Evolutionary conservation across 2,797 vertebrate species (phyloP), one percentile per base, ranked within the genome.

Genomic region (Echiichthys vipera): DNA sequence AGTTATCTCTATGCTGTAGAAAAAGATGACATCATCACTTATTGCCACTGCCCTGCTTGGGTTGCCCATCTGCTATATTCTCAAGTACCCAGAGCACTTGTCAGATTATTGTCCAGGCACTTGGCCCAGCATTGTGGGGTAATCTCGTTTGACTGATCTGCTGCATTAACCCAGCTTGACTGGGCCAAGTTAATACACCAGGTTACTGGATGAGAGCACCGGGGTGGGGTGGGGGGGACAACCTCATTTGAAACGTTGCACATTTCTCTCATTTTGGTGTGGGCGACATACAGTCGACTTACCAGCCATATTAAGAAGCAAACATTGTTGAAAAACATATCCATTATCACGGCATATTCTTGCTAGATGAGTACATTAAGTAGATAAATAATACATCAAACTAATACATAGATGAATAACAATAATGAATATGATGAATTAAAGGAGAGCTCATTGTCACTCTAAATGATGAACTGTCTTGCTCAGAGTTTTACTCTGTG

Each of bases 141-240:
- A 87, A 90, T 83, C 86, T 68, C 65, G 67, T 89, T 82, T 70
- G 74, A 74, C 51, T 81, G 69, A 90, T 86, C 84, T 74, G 65
- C 62, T 66, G 77, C 45, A 78, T 70, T 79, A 85, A 68, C 46
- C 43, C 7, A 36, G 49, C 22, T 46, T 56, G 10, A 40, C 42
- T 40, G 14, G 27, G 15, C 50, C 25, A 45, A 42, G 45, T 37
- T 64, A 61, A 50, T 43, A 15, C 2, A 25, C 51, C 1, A 24
- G 22, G 0, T 64, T 24, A 67, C 27, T 57, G 51, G 42, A 71
- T 8, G 32, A 34, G 66, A 37, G 27, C 5, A 50, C 6, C 13
- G 8, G 27, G n/a, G n/a, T n/a, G n/a, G n/a, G n/a, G n/a, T n/a
- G n/a, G n/a, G n/a, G 47, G 14, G 5, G 27, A 39, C 7, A 30